Evolutionary conservation across 2,888 invertebrate genomes (phyloP).

Genomic region (Epirrhoe alternata): DNA sequence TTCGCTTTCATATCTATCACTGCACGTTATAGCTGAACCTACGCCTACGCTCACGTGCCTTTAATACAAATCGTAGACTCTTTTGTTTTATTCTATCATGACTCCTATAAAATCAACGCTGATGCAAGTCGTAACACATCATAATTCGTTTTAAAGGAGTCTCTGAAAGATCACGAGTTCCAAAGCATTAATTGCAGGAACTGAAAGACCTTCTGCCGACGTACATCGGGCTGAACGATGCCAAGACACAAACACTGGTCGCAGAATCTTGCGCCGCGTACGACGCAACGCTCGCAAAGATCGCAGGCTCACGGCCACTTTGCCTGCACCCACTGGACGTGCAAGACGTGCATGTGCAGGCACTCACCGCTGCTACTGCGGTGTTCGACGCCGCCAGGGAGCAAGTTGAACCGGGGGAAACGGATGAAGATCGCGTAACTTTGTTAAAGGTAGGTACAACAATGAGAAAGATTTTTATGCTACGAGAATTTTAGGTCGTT

Average conservation of each 20-base stretch:
- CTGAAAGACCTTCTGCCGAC: slow-evolving; percentile 43
- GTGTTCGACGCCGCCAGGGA: slow-evolving; percentile 35
- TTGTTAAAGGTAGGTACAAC: slow-evolving; percentile 35
- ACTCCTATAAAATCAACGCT: no score
- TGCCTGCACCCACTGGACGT: slow-evolving; percentile 43
- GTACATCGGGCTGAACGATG: slow-evolving; percentile 48
- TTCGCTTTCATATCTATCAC: no score
- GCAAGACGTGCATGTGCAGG: slow-evolving; percentile 34
- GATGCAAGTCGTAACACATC: no score
- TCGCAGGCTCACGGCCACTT: slow-evolving; percentile 28
- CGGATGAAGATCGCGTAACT: slow-evolving; percentile 34
- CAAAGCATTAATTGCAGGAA: no score
- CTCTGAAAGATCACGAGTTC: no score
- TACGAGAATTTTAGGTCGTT: no score
- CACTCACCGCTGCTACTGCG: slow-evolving; percentile 29
- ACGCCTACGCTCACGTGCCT: no score
- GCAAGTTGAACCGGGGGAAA: slow-evolving; percentile 15
- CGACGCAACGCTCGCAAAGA: slow-evolving; percentile 32
- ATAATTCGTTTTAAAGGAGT: no score
- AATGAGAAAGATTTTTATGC: background rate
- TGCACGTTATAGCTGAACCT: no score
- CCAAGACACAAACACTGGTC: slow-evolving; percentile 45
- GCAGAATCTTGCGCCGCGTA: slow-evolving; percentile 43
- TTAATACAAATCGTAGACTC: no score
- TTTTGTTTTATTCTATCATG: no score